Evolutionary conservation across 2,797 vertebrate genomes (phyloP).

Genomic region (Apogon talboti): DNA sequence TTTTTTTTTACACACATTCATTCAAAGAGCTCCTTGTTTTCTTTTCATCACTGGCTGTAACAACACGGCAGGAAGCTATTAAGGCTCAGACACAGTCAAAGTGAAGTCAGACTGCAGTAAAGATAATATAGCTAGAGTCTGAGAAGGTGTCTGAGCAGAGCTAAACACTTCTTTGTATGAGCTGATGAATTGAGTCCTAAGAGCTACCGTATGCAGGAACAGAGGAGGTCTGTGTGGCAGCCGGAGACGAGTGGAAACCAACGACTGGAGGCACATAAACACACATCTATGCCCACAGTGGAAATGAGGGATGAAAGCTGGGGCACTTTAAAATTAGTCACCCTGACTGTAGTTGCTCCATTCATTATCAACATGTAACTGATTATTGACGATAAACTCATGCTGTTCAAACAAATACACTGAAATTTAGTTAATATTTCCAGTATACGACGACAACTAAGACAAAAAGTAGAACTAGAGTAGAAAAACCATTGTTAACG

Average conservation of each 20-base stretch:
- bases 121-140: slow-evolving; percentile 46
- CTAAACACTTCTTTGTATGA: slow-evolving; percentile 66
- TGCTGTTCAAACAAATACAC: neutral
- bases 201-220: slow-evolving; percentile 55
- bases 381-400: neutral
- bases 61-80: slow-evolving; percentile 63
- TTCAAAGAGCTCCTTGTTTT: slow-evolving; percentile 65
- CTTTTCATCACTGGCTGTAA: slow-evolving; percentile 33
- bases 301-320: slow-evolving; percentile 7
- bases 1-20: slow-evolving; percentile 23
- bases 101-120: slow-evolving; percentile 34
- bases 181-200: slow-evolving; percentile 56
- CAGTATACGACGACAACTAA: too few species aligned
- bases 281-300: neutral
- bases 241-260: slow-evolving; percentile 8
- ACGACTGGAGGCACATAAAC: slow-evolving; percentile 9
- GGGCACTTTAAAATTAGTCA: neutral
- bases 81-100: slow-evolving; percentile 39
- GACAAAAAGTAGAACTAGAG: too few species aligned
- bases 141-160: slow-evolving; percentile 47
- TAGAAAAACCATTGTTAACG: too few species aligned
- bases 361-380: neutral
- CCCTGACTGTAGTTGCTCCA: neutral
- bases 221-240: slow-evolving; percentile 59
- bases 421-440: too few species aligned